Percentiles rank a stretch among this genome's conserved stretches.
Conservation (phyloP, 2,888 invertebrate species). For the Cynaeus angustus region DNA sequence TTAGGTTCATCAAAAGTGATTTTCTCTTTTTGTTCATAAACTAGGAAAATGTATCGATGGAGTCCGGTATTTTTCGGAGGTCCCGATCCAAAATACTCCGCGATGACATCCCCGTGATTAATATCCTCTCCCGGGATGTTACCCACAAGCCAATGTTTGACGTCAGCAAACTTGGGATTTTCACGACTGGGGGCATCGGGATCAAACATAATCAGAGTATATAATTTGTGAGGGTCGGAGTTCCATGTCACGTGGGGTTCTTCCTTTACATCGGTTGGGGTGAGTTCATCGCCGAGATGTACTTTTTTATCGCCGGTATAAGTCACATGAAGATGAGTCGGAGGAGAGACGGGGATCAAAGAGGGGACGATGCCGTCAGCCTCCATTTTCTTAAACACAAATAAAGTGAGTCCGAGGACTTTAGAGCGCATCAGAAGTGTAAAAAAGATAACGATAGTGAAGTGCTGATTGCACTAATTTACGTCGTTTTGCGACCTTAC, state of each 20-base stretch:
- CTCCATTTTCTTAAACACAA: constrained; percentile 19
- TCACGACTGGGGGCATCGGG: constrained; percentile 48
- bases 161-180: constrained; percentile 72
- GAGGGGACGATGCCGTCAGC: constrained; percentile 22
- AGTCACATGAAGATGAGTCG: constrained; percentile 8
- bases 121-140: constrained; percentile 81
- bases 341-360: constrained; percentile 5
- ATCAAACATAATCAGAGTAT: constrained; percentile 75
- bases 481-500: too few relatives aligned
- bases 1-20: constrained; percentile 65
- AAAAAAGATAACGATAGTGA: too few relatives aligned
- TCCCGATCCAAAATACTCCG: constrained; percentile 79
- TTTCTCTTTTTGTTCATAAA: constrained; percentile 78
- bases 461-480: too few relatives aligned
- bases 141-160: constrained; percentile 85
- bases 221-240: constrained; percentile 74
- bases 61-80: constrained; percentile 82
- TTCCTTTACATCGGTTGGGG: constrained; percentile 82
- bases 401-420: too few relatives aligned
- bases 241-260: constrained; percentile 80
- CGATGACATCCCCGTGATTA: constrained; percentile 77
- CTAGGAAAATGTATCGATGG: constrained; percentile 82
- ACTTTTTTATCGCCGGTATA: constrained; percentile 54
- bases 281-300: constrained; percentile 78
- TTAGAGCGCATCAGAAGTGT: too few relatives aligned